These are phyloP conservation scores for Petrocephalus zakoni DNA, from an alignment of 2,113 vertebrate species.

Conservation along the genomic window DNA sequence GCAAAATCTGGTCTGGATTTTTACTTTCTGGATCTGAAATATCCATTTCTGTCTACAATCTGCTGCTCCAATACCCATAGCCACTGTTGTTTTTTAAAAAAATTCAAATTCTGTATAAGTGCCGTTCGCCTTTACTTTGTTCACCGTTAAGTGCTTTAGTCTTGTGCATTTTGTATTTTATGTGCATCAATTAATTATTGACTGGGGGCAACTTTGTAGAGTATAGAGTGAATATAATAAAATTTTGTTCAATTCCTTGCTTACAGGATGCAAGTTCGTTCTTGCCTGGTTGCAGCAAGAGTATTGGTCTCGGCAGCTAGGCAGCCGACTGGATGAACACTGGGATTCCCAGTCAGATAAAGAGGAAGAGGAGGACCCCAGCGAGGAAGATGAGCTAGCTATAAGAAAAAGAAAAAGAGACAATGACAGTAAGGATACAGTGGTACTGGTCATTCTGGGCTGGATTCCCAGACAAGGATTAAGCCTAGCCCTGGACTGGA, in stretches of 20 bases:
- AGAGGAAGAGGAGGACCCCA: conserved; percentile 34
- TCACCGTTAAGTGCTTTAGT: neutral
- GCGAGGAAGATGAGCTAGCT: conserved; percentile 42
- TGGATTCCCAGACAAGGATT: too few relatives aligned
- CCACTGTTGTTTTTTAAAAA: neutral
- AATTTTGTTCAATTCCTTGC: neutral
- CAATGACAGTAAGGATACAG: conserved; percentile 57
- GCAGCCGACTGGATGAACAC: conserved; percentile 61
- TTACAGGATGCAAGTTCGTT: conserved; percentile 75
- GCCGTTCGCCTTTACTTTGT: neutral
- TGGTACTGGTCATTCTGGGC: neutral
- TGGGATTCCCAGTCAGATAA: conserved; percentile 63
- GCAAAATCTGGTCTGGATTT: neutral
- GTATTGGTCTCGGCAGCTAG: conserved; percentile 86
- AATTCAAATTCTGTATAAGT: neutral
- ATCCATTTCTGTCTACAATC: neutral
- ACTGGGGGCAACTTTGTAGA: neutral
- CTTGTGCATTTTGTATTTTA: neutral
- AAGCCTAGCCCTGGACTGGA: too few relatives aligned
- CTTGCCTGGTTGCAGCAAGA: conserved; percentile 88
- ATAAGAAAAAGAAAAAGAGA: conserved; percentile 64
- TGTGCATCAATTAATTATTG: neutral
- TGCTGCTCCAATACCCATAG: neutral
- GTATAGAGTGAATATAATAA: neutral
- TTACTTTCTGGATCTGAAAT: neutral